These are phyloP conservation scores for Athene cunicularia DNA, from an alignment of 2,113 vertebrate species.

Conservation along the genomic window DNA sequence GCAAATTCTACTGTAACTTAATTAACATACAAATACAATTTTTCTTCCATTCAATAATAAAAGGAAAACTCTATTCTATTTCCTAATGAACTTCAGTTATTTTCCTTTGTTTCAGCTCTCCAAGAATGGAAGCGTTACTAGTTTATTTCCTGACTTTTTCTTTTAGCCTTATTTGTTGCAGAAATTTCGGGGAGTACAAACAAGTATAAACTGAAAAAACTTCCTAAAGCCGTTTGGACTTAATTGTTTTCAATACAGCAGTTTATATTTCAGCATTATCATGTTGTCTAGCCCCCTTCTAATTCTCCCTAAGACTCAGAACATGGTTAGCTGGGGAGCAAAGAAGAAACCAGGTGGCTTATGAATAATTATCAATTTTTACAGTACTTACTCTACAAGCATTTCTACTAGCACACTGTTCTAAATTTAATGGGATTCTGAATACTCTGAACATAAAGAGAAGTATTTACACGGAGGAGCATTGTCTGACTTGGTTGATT, in stretches of 20 bases:
- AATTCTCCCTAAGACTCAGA: not conserved
- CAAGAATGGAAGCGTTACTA: not conserved
- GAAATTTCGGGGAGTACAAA: not conserved
- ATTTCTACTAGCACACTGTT: not conserved
- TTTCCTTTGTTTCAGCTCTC: not conserved
- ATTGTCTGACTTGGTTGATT: conserved; percentile 25
- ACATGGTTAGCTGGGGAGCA: not conserved
- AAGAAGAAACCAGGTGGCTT: not conserved
- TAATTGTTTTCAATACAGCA: not conserved
- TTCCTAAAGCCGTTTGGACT: not conserved
- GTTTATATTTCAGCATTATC: not conserved
- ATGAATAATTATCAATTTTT: conserved; percentile 42
- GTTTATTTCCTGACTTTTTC: not conserved
- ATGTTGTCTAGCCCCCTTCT: not conserved
- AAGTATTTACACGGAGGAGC: not conserved
- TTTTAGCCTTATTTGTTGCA: not conserved
- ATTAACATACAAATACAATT: conserved; percentile 32
- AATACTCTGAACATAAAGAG: not conserved
- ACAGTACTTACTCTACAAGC: not conserved
- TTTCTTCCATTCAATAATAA: not conserved
- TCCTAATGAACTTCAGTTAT: not conserved
- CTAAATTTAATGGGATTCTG: conserved; percentile 2
- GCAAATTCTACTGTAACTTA: conserved; percentile 19
- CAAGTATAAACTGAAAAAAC: not conserved
- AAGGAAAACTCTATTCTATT: conserved; percentile 11